Evolutionary conservation across 2,888 invertebrate species (phyloP).

Genomic region (Seladonia tumulorum): DNA sequence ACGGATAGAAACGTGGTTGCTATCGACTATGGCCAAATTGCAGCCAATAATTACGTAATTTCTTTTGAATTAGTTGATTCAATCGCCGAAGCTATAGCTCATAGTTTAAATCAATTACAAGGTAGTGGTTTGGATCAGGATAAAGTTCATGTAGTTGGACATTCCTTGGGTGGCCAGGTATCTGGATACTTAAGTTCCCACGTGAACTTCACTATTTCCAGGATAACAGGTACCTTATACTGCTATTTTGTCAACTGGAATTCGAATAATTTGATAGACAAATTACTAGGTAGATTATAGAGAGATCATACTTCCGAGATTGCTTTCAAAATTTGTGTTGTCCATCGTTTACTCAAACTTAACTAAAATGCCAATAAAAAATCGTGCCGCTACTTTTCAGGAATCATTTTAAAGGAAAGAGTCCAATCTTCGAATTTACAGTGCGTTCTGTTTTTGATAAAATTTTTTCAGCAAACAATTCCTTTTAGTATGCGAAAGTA

Average conservation of each 20-base stretch:
- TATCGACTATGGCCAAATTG: conserved; percentile 84
- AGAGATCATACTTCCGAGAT: too few relatives aligned
- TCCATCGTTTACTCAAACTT: too few relatives aligned
- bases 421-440: too few relatives aligned
- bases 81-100: conserved; percentile 68
- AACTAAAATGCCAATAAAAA: too few relatives aligned
- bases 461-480: too few relatives aligned
- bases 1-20: conserved; percentile 83
- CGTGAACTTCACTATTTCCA: conserved; percentile 64
- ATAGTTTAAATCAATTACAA: conserved; percentile 69
- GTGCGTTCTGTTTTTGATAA: too few relatives aligned
- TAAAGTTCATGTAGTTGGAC: conserved; percentile 75
- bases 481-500: too few relatives aligned
- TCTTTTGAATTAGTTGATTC: conserved; percentile 60
- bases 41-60: background rate
- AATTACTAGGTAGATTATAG: too few relatives aligned
- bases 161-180: conserved; percentile 79
- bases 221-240: conserved; percentile 73
- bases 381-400: too few relatives aligned
- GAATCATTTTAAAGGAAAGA: too few relatives aligned
- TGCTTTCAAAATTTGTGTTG: too few relatives aligned
- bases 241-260: background rate
- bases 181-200: conserved; percentile 69
- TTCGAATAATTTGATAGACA: background rate
- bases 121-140: conserved; percentile 56